These are phyloP conservation scores for Hemaris fuciformis DNA, from an alignment of 2,888 invertebrate species.

Conservation along the genomic window DNA sequence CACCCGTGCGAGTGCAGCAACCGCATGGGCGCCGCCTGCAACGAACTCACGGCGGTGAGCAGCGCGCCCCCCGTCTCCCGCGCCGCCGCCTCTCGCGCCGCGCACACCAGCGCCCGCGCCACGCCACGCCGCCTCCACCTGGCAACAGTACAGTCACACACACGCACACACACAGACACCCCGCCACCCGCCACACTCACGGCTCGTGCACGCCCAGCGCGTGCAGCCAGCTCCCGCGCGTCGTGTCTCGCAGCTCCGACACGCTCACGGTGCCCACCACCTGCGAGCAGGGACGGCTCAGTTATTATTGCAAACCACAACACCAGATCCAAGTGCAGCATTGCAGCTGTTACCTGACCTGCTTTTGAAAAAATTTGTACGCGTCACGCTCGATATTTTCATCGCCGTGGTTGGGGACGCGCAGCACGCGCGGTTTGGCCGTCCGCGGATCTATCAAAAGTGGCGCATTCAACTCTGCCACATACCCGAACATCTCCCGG, in stretches of 20 bases:
- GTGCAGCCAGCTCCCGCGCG: slow-evolving; percentile 45
- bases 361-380: background rate
- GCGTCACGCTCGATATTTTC: background rate
- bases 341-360: background rate
- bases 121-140: slow-evolving; percentile 32
- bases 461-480: slow-evolving; percentile 47
- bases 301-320: too few species aligned
- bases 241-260: slow-evolving; percentile 38
- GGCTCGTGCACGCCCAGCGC: slow-evolving; percentile 33
- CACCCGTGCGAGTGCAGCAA: slow-evolving; percentile 30
- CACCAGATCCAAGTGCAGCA: too few species aligned
- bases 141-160: background rate
- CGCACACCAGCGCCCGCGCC: slow-evolving; percentile 35
- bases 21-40: slow-evolving; percentile 33
- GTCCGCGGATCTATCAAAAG: slow-evolving; percentile 24
- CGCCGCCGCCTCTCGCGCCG: slow-evolving; percentile 21
- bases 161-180: slow-evolving; percentile 22
- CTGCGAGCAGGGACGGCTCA: slow-evolving; percentile 19
- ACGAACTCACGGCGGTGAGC: slow-evolving; percentile 31
- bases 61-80: slow-evolving; percentile 21
- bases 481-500: slow-evolving; percentile 79
- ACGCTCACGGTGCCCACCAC: slow-evolving; percentile 52
- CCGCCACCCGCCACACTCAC: background rate
- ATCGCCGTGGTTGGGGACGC: slow-evolving; percentile 11
- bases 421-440: slow-evolving; percentile 18